Percentiles rank a stretch among this genome's conserved stretches.
phyloP scores from a whole-genome alignment of 2,113 vertebrate species.

The Halcyon senegalensis region DNA sequence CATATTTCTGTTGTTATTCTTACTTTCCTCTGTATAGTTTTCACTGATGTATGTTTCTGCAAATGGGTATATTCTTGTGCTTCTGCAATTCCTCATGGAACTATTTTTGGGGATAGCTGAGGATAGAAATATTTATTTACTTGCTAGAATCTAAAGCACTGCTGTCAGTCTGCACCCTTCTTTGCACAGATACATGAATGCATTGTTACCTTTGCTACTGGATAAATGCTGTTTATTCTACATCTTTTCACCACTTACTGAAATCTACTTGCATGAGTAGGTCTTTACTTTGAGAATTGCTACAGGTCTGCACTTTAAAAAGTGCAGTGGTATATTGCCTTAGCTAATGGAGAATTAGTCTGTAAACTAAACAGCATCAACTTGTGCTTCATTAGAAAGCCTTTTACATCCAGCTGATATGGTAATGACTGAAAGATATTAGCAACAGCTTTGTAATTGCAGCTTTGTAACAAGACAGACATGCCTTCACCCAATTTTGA shows the following conservation, averaged over 20 bases:
- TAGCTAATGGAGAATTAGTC: constrained; percentile 13
- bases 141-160: neutral
- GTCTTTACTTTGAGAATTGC: neutral
- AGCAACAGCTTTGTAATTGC: neutral
- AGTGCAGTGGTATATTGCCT: neutral
- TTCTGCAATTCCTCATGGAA: neutral
- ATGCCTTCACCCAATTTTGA: neutral
- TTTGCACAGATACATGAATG: neutral
- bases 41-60: neutral
- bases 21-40: neutral
- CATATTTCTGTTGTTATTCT: neutral
- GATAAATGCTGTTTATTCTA: neutral
- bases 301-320: neutral
- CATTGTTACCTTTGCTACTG: neutral
- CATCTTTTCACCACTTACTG: neutral
- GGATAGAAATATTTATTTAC: neutral
- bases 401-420: constrained; percentile 1
- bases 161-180: neutral
- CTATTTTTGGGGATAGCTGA: neutral
- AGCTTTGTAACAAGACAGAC: neutral
- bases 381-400: constrained; percentile 20
- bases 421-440: neutral
- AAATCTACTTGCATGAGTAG: neutral
- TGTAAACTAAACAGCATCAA: constrained; percentile 8
- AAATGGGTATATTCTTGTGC: neutral